A percentile compares a stretch with the other conserved stretches of the same genome.
Evolutionary conservation across 2,113 vertebrate species (phyloP).

Genomic region (Kryptolebias marmoratus): DNA sequence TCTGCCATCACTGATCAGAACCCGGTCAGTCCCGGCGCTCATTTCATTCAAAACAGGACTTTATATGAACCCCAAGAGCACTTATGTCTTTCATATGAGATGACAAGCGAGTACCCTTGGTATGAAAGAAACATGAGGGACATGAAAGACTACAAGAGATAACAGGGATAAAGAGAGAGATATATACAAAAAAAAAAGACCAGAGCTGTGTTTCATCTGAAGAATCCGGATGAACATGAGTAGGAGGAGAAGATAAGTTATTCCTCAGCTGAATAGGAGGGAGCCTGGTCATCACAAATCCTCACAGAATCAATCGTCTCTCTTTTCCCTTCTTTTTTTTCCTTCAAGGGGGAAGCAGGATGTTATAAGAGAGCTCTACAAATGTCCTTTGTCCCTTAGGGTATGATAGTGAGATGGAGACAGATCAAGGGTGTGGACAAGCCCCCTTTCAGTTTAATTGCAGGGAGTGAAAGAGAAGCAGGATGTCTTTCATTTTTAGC

Average conservation of each 20-base stretch:
- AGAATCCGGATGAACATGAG: slow-evolving; percentile 53
- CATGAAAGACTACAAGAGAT: slow-evolving; percentile 29
- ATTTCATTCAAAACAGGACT: slow-evolving; percentile 36
- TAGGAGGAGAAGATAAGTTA: slow-evolving; percentile 27
- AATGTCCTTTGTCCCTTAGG: slow-evolving; percentile 43
- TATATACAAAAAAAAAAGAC: background rate
- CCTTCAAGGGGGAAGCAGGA: background rate
- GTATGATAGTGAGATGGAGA: slow-evolving; percentile 21
- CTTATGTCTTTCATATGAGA: slow-evolving; percentile 33
- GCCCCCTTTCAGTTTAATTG: slow-evolving; percentile 9
- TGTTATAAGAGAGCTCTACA: slow-evolving; percentile 37
- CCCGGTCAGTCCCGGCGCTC: slow-evolving; percentile 32
- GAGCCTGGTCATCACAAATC: slow-evolving; percentile 30
- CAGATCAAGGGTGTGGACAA: background rate
- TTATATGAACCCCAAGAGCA: slow-evolving; percentile 37
- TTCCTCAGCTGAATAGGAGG: slow-evolving; percentile 7
- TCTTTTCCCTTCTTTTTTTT: slow-evolving; percentile 41
- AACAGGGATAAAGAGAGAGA: slow-evolving; percentile 2
- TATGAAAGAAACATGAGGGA: slow-evolving; percentile 38
- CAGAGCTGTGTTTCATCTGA: slow-evolving; percentile 35
- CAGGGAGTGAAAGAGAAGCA: background rate
- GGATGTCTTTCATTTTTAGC: background rate
- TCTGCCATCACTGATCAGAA: slow-evolving; percentile 10
- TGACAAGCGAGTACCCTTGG: slow-evolving; percentile 12
- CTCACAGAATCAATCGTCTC: slow-evolving; percentile 41